These are phyloP conservation scores for Caiman crocodilus DNA, from an alignment of 2,797 vertebrate genomes.

Conservation along the genomic window DNA sequence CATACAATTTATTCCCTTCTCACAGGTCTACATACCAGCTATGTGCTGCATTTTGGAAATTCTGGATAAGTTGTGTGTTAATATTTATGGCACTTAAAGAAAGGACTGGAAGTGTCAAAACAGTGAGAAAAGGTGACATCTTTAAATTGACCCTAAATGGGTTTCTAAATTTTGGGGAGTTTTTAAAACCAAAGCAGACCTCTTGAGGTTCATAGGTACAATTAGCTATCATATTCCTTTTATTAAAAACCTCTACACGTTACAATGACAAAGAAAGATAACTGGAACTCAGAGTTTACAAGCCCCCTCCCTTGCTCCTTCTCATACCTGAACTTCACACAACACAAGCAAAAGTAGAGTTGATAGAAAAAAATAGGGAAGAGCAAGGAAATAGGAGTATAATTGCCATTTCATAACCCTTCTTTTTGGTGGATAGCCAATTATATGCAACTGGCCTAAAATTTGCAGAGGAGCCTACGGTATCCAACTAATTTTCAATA, in stretches of 20 bases:
- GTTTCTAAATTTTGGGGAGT: rapidly evolving
- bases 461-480: background rate
- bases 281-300: rapidly evolving
- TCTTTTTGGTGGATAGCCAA: rapidly evolving
- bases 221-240: background rate
- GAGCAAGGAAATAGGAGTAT: background rate
- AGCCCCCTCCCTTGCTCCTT: background rate
- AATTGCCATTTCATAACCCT: background rate
- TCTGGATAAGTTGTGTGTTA: too few species aligned
- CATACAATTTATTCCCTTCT: too few species aligned
- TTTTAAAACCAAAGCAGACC: background rate
- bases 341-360: background rate
- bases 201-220: background rate
- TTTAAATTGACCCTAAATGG: too few species aligned
- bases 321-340: background rate
- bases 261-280: background rate
- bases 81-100: too few species aligned
- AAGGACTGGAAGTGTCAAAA: too few species aligned
- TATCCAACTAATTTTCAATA: background rate
- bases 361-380: background rate
- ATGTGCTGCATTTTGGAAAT: too few species aligned
- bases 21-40: too few species aligned
- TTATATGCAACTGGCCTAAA: background rate
- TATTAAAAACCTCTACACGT: background rate
- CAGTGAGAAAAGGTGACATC: too few species aligned